Base-by-base conservation (phyloP, 1,140 invertebrate genomes). In the Bombus difficillimus region DNA sequence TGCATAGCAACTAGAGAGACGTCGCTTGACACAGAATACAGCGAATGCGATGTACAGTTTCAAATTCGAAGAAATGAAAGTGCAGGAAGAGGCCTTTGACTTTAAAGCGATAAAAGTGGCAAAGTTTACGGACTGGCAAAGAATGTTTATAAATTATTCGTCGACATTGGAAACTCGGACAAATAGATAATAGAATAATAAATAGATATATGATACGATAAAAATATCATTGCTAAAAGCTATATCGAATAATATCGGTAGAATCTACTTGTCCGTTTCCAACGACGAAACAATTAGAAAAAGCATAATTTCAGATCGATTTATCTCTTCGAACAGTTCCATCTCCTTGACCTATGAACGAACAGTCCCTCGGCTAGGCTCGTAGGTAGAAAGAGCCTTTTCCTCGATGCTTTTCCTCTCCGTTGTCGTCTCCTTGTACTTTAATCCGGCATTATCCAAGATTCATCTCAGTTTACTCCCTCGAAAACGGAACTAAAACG, bases 381-480 rank as follows among this genome's bases (percentile, higher is more conserved):
- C 28, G 76, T 43, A 64, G 64, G 41, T 78, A 66, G n/a, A 66
- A 78, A 10, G n/a, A 32, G n/a, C 39, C 28, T 12, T 10, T 34
- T 41, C n/a, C 39, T 18, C 15, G 39, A 43, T 43, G 37, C 39
- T n/a, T n/a, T n/a, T n/a, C n/a, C n/a, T 28, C 74, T 25, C 10
- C 34, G 18, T 34, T 32, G n/a, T 53, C 32, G 32, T 39, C 25
- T 37, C 25, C n/a, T 34, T 43, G 43, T 9, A 66, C 39, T 68
- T 79, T 47, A 47, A 68, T 79, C 59, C 77, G 18, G 41, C 22
- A 79, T 43, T 68, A 47, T 79, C 32, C 41, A 68, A 79, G 10
- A 47, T 47, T 43, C 25, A 47, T 68, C 41, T 53, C 47, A 2
- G 47, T 53, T 53, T 22, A 18, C 39, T 12, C 2, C 6, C 28